Evolutionary conservation across 2,797 vertebrate genomes (phyloP), one percentile per base, ranked within the genome.

Genomic region (Scolopax rusticola): DNA sequence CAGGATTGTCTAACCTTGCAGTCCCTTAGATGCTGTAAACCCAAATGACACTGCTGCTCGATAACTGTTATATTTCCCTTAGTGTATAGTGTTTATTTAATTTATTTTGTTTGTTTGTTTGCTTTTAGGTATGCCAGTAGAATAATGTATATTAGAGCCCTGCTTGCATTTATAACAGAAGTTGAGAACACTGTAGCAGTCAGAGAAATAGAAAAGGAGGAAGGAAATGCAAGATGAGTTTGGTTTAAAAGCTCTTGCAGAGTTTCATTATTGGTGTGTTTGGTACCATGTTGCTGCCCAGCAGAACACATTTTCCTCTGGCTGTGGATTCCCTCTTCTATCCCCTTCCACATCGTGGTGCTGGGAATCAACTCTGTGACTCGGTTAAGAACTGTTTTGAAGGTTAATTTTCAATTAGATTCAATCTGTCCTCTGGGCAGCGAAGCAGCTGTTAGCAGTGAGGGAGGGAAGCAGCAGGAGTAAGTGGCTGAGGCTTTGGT

Each of bases 321-420:
- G 11, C 45, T 43, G 8, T 51, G 16, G 15, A 48, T 63, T 84
- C 15, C 8, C 2, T 84, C 6, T 77, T 60, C 11, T 83, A 2
- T 63, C 23, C 4, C 1, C 1, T 88, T 68, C 20, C 0, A 0
- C 45, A 12, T 45, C 48, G 15, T 2, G 9, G 11, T 38, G 19
- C 57, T 84, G 64, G 61, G 45, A 60, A 56, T 56, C 1, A 2
- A 21, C 13, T 63, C 27, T 1, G 6, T 68, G 21, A 43, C 0
- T 3, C 38, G 25, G 23, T 18, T 2, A 28, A 87, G 61, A 68
- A 17, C 36, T 51, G 14, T 4, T 83, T 65, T 60, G 41, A 21
- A 64, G 41, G 69, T 57, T 75, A 13, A 27, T 81, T 84, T 91
- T 84, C n/a, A 41, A 2, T 65, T n/a, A 20, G 25, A 2, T 56